A percentile compares a stretch with the other conserved stretches of the same genome.
Evolutionary conservation across 64 coral and sea anemone genomes (phyloP).

Genomic region (Exaiptasia diaphana): DNA sequence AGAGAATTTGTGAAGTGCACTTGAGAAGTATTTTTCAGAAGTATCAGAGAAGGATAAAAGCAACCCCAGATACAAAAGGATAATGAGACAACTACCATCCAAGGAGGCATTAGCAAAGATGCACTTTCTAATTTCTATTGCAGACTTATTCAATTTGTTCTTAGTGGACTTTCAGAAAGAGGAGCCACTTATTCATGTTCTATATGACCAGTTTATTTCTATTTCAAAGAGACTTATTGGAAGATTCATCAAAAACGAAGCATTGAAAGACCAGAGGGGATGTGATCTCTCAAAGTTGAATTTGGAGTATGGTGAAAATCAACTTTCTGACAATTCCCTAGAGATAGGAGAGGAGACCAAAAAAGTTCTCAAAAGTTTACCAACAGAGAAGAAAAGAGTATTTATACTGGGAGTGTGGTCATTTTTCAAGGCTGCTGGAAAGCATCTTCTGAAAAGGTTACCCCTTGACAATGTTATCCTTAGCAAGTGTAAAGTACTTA

Average conservation of each 20-base stretch:
- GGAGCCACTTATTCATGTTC: conserved; percentile 50
- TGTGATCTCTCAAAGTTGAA: conserved; percentile 29
- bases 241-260: conserved; percentile 60
- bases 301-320: conserved; percentile 34
- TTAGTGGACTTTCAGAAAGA: conserved; percentile 43
- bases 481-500: conserved; percentile 23
- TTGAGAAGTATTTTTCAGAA: conserved; percentile 52
- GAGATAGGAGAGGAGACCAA: conserved; percentile 50
- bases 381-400: conserved; percentile 45
- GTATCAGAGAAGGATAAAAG: conserved; percentile 42
- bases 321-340: conserved; percentile 36
- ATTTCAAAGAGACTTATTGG: conserved; percentile 41
- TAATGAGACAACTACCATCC: conserved; percentile 9
- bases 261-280: conserved; percentile 26
- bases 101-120: conserved; percentile 46
- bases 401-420: conserved; percentile 45
- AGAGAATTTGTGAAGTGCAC: conserved; percentile 43
- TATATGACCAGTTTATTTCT: conserved; percentile 51
- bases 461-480: conserved; percentile 55
- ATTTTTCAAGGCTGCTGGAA: conserved; percentile 57
- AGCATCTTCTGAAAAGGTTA: conserved; percentile 66
- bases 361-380: conserved; percentile 24
- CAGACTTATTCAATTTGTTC: conserved; percentile 40
- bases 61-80: conserved; percentile 1
- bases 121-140: conserved; percentile 46